These are phyloP conservation scores for Cinclus cinclus DNA, from an alignment of 2,113 vertebrate genomes.

Conservation along the genomic window DNA sequence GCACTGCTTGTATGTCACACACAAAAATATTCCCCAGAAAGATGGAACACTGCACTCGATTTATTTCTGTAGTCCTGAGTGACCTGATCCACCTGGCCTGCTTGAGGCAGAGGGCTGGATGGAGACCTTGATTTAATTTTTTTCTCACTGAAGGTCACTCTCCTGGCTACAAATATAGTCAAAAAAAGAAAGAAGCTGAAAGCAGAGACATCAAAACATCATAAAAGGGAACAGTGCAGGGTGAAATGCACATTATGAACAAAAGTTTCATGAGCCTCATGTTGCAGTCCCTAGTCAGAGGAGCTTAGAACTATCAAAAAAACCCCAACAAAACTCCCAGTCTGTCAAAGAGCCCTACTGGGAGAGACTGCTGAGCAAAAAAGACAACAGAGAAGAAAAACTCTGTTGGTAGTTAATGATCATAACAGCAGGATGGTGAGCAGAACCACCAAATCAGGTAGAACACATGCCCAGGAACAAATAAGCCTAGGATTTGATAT, in stretches of 20 bases:
- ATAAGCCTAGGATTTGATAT: not conserved
- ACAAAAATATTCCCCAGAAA: conserved; percentile 18
- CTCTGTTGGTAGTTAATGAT: not conserved
- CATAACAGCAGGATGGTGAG: not conserved
- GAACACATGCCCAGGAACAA: not conserved
- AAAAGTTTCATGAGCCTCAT: not conserved
- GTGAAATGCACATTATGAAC: not conserved
- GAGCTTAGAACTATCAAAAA: not conserved
- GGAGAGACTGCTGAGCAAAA: not conserved
- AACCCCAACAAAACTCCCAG: not conserved
- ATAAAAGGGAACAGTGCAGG: not conserved
- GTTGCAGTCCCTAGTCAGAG: not conserved
- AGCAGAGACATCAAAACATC: not conserved
- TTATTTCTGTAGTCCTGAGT: not conserved
- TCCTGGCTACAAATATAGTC: not conserved
- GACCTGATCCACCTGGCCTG: not conserved
- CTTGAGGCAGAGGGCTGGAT: not conserved
- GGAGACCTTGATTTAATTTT: not conserved
- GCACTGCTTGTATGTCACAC: not conserved
- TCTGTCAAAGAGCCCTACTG: not conserved
- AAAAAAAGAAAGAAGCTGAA: not conserved
- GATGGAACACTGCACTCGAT: not conserved
- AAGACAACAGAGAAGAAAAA: not conserved
- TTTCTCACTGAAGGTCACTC: not conserved
- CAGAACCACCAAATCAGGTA: not conserved